Evolutionary conservation across 2,888 invertebrate genomes (phyloP).

Genomic region (Cataglyphis cursor): DNA sequence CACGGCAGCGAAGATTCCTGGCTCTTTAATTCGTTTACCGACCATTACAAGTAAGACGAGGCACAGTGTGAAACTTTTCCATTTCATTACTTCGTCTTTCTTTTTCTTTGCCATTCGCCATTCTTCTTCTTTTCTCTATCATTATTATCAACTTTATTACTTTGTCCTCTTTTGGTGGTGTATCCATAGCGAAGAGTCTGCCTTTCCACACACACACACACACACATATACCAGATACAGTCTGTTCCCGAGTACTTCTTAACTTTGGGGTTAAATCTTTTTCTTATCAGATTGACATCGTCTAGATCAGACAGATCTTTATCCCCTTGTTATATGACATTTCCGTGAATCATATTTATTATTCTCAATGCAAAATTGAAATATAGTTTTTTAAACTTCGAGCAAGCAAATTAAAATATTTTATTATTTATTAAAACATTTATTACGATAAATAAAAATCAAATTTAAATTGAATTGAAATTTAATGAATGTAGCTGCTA

Average conservation of each 20-base stretch:
- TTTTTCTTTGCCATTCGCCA: conserved; percentile 56
- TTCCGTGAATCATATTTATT: conserved; percentile 2
- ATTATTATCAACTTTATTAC: conserved; percentile 83
- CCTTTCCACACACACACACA: conserved; percentile 20
- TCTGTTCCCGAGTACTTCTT: conserved; percentile 57
- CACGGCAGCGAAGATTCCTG: conserved; percentile 78
- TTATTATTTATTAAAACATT: not conserved
- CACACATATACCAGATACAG: not conserved
- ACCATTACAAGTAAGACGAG: conserved; percentile 80
- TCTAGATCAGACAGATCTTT: conserved; percentile 29
- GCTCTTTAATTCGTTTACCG: conserved; percentile 85
- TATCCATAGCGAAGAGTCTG: conserved; percentile 58
- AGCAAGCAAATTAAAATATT: conserved; percentile 12
- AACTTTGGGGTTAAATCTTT: conserved; percentile 75
- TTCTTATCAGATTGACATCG: conserved; percentile 55
- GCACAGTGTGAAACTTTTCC: conserved; percentile 83
- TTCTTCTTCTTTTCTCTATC: conserved; percentile 33
- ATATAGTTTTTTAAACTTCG: not conserved
- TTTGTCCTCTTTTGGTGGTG: conserved; percentile 78
- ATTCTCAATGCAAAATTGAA: conserved; percentile 1
- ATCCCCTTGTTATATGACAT: not conserved
- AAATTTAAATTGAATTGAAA: not conserved
- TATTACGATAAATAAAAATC: conserved; percentile 11
- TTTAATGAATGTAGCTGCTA: not conserved
- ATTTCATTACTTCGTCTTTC: conserved; percentile 83